Percentiles rank a stretch among this genome's conserved stretches.
These are phyloP conservation scores for Phocides pigmalion DNA, from an alignment of 1,140 invertebrate species.

Conservation along the genomic window DNA sequence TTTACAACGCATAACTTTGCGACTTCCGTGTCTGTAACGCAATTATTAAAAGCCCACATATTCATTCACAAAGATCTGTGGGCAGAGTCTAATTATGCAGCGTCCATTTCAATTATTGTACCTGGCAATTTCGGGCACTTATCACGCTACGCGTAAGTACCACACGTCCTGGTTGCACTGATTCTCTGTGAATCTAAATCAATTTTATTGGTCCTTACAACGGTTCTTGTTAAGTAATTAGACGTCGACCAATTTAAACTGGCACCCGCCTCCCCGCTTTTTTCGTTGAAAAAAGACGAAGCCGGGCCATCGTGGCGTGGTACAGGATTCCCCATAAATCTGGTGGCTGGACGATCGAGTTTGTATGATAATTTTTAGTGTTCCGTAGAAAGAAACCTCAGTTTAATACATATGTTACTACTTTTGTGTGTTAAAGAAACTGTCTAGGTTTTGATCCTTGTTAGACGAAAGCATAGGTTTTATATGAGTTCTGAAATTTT, in stretches of 20 bases:
- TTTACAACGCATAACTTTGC: neutral
- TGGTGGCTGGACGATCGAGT: constrained; percentile 42
- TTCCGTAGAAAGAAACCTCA: constrained; percentile 10
- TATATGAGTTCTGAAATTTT: too few relatives aligned
- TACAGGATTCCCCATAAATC: constrained; percentile 38
- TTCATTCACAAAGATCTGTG: constrained; percentile 5
- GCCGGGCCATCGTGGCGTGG: neutral
- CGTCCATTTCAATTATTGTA: constrained; percentile 25
- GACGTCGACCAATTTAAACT: constrained; percentile 38
- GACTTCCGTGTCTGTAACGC: constrained; percentile 14
- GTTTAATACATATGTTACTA: too few relatives aligned
- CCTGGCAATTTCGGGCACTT: constrained; percentile 5
- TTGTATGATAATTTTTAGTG: constrained; percentile 74
- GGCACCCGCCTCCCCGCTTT: constrained; percentile 25
- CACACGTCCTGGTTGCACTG: constrained; percentile 21
- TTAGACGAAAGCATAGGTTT: too few relatives aligned
- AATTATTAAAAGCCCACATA: constrained; percentile 20
- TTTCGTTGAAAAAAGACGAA: constrained; percentile 8
- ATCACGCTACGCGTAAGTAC: constrained; percentile 4
- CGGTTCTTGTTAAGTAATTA: constrained; percentile 67
- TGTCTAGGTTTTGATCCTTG: too few relatives aligned
- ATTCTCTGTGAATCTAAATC: constrained; percentile 68
- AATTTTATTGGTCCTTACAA: constrained; percentile 64
- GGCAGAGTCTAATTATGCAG: constrained; percentile 5
- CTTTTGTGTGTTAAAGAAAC: neutral